phyloP scores from a whole-genome alignment of 2,888 invertebrate species.

The Quadriops clusia region DNA sequence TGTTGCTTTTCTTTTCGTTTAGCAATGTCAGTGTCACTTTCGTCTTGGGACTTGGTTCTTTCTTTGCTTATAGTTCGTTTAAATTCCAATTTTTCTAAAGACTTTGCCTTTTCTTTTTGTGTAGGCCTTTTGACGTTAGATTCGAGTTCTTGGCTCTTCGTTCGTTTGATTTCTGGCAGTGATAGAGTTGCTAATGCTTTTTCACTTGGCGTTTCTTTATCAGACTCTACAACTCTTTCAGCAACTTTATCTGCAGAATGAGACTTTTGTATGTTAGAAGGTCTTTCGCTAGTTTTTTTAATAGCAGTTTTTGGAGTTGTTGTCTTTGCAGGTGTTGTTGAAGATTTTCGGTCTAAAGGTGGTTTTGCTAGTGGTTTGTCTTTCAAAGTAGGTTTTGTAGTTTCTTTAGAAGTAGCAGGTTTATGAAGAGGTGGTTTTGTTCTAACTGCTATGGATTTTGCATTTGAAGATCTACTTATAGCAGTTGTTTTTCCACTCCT shows the following conservation, averaged over 20 bases:
- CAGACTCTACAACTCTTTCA: slow-evolving; percentile 31
- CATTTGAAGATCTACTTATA: slow-evolving; percentile 10
- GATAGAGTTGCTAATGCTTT: slow-evolving; percentile 30
- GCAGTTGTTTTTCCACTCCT: slow-evolving; percentile 17
- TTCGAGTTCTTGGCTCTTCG: slow-evolving; percentile 51
- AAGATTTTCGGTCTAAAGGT: slow-evolving; percentile 16
- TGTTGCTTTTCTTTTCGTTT: slow-evolving; percentile 65
- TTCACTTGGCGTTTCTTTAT: slow-evolving; percentile 33
- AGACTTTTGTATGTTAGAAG: slow-evolving; percentile 9
- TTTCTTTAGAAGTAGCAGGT: slow-evolving; percentile 13
- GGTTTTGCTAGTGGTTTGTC: slow-evolving; percentile 12
- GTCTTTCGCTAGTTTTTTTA: slow-evolving; percentile 7
- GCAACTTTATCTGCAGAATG: slow-evolving; percentile 6
- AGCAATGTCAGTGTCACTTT: slow-evolving; percentile 57
- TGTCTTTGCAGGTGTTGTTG: slow-evolving; percentile 25
- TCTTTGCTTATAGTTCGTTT: slow-evolving; percentile 48
- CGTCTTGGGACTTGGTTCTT: slow-evolving; percentile 60
- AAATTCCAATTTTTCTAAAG: slow-evolving; percentile 52
- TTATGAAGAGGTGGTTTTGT: slow-evolving; percentile 11
- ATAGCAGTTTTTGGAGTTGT: slow-evolving; percentile 15
- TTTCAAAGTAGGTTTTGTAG: slow-evolving; percentile 1
- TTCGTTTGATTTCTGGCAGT: slow-evolving; percentile 39
- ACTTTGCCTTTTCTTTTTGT: slow-evolving; percentile 56
- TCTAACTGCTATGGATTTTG: slow-evolving; percentile 14
- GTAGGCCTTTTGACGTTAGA: slow-evolving; percentile 37